Evolutionary conservation across 1,140 invertebrate species (phyloP).

Genomic region (Atta texana): DNA sequence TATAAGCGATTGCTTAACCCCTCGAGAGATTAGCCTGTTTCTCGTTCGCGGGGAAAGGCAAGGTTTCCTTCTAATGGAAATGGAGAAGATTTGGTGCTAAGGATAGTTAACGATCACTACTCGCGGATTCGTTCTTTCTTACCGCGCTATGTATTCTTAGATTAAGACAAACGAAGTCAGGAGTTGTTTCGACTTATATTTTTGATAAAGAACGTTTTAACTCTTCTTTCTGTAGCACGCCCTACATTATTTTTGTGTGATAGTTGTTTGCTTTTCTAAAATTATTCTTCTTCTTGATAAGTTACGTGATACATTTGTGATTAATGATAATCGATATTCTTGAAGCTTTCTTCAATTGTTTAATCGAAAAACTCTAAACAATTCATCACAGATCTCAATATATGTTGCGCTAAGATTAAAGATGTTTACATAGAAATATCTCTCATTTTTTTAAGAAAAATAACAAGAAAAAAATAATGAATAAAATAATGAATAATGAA

Average conservation of each 20-base stretch:
- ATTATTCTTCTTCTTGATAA: background rate
- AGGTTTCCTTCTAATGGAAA: slow-evolving; percentile 47
- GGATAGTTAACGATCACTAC: slow-evolving; percentile 56
- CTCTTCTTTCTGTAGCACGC: background rate
- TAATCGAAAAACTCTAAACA: background rate
- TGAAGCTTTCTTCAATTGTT: background rate
- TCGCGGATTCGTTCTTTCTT: slow-evolving; percentile 48
- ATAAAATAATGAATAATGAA: background rate
- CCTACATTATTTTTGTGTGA: background rate
- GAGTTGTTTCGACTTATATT: background rate
- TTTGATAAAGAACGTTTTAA: background rate
- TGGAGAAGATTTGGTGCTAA: slow-evolving; percentile 57
- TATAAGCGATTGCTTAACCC: slow-evolving; percentile 64
- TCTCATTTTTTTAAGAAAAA: background rate
- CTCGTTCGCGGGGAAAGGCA: background rate
- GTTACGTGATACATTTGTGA: background rate
- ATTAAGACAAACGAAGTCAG: slow-evolving; percentile 54
- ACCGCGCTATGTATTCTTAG: slow-evolving; percentile 13
- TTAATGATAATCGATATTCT: background rate
- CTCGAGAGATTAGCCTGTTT: slow-evolving; percentile 59
- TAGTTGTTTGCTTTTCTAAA: background rate
- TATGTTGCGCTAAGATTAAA: background rate
- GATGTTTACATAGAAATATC: slow-evolving; percentile 22
- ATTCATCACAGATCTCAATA: background rate
- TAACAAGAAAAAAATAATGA: background rate